Evolutionary conservation across 2,797 vertebrate genomes (phyloP).

Genomic region (Myiotriccus ornatus): DNA sequence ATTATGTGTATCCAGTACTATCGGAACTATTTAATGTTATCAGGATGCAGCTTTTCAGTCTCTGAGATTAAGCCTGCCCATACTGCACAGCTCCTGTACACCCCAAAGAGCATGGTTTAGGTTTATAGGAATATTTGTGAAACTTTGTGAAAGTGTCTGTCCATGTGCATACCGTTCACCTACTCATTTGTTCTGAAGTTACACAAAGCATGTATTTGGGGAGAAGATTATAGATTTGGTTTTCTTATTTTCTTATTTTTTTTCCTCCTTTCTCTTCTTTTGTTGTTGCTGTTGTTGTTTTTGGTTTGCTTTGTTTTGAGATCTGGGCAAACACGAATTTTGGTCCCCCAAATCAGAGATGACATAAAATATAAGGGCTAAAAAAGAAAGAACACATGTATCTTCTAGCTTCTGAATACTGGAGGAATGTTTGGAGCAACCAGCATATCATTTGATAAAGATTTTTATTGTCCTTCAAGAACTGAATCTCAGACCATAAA

Average conservation of each 20-base stretch:
- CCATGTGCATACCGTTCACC: not conserved
- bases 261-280: not conserved
- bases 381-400: not conserved
- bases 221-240: not conserved
- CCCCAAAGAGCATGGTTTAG: not conserved
- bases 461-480: conserved; percentile 8
- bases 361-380: not conserved
- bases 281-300: not conserved
- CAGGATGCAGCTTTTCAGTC: not conserved
- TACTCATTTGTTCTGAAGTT: not conserved
- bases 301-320: not conserved
- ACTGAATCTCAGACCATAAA: not conserved
- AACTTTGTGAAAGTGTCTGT: not conserved
- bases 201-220: not conserved
- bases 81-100: not conserved
- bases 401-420: not conserved
- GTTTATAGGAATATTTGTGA: not conserved
- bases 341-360: not conserved
- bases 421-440: not conserved
- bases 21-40: not conserved
- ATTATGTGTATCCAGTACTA: not conserved
- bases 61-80: not conserved
- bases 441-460: not conserved
- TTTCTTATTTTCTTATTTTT: not conserved
- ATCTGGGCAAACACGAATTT: not conserved